Evolutionary conservation across 2,797 vertebrate genomes (phyloP).

Genomic region (Brachyalestes nurse): DNA sequence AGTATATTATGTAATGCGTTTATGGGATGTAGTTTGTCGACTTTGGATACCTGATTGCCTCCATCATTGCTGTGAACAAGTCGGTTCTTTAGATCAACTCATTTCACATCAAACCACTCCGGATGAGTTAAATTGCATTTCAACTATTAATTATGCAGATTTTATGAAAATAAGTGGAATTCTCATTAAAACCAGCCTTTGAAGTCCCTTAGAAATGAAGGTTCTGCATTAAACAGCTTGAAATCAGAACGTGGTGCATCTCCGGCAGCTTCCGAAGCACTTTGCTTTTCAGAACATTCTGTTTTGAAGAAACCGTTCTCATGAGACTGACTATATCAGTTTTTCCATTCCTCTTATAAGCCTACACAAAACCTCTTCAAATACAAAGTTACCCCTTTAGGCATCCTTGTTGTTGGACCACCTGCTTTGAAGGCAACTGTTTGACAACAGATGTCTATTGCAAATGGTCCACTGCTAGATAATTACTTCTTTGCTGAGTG

Average conservation of each 20-base stretch:
- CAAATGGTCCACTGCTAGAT: neutral
- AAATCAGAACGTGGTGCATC: neutral
- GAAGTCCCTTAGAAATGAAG: too few relatives aligned
- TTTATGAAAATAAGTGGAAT: too few relatives aligned
- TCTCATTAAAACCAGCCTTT: too few relatives aligned
- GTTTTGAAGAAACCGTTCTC: neutral
- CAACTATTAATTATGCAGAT: too few relatives aligned
- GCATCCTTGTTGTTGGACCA: neutral
- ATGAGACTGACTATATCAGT: neutral
- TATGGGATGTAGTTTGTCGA: too few relatives aligned
- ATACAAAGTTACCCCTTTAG: neutral
- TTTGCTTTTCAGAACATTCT: neutral
- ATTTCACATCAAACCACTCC: too few relatives aligned
- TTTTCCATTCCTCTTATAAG: neutral
- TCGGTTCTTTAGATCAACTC: too few relatives aligned
- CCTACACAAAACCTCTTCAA: neutral
- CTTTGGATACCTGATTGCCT: too few relatives aligned
- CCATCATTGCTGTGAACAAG: too few relatives aligned
- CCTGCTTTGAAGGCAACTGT: slow-evolving; percentile 13
- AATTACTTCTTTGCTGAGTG: neutral
- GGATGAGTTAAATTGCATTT: too few relatives aligned
- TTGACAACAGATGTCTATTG: neutral
- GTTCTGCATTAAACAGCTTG: neutral
- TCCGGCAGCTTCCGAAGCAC: neutral
- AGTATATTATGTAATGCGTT: too few relatives aligned